Evolutionary conservation across 1,140 invertebrate genomes (phyloP).

Genomic region (Euwallacea fornicatus): DNA sequence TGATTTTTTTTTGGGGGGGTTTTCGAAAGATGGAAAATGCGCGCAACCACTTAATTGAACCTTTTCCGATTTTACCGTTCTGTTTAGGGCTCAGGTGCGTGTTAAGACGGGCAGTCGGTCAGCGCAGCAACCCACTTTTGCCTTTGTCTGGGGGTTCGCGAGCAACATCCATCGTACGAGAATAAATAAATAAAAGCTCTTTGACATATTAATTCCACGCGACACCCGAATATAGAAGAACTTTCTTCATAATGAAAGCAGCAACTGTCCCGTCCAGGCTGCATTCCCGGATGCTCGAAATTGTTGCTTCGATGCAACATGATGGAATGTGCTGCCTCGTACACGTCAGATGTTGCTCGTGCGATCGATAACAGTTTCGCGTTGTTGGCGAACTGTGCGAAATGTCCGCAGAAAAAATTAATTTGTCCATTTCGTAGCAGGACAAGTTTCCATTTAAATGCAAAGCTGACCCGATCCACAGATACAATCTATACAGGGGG

Average conservation of each 20-base stretch:
- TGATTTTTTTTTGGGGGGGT: no score
- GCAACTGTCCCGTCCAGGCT: conserved; percentile 4
- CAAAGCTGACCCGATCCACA: conserved; percentile 7
- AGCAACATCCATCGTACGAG: no score
- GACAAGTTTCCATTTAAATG: not conserved
- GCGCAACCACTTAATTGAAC: no score
- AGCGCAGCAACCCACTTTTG: no score
- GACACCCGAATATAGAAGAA: not conserved
- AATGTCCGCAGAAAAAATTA: conserved; percentile 12
- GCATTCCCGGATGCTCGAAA: conserved; percentile 18
- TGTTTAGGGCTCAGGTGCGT: no score
- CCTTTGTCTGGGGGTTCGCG: no score
- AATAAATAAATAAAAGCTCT: no score
- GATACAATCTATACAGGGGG: conserved; percentile 20
- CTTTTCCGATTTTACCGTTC: no score
- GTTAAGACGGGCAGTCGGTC: no score
- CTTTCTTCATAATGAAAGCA: conserved; percentile 16
- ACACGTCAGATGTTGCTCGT: conserved; percentile 22
- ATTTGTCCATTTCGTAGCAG: conserved; percentile 2
- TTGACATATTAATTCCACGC: no score
- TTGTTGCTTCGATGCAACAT: conserved; percentile 28
- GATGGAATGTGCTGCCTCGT: conserved; percentile 20
- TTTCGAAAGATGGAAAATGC: no score
- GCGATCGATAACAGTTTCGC: conserved; percentile 9
- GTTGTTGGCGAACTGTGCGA: conserved; percentile 8